Percentiles rank a stretch among this genome's conserved stretches.
These are phyloP conservation scores for Ips typographus DNA, from an alignment of 1,140 invertebrate species.

Conservation along the genomic window DNA sequence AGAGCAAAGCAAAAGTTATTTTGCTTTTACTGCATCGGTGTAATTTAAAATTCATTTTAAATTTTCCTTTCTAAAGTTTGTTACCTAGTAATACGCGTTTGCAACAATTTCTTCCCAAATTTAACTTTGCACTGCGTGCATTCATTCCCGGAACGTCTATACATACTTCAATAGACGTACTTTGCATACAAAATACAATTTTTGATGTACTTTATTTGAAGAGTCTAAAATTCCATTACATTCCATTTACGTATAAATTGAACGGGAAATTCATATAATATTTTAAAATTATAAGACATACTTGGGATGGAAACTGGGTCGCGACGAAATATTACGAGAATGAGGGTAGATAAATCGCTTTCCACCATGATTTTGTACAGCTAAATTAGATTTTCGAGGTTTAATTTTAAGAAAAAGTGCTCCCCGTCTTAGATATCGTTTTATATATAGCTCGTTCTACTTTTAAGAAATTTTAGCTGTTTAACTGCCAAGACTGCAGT, in stretches of 20 bases:
- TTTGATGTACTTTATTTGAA: slow-evolving; percentile 38
- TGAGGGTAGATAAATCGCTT: slow-evolving; percentile 21
- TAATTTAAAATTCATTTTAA: slow-evolving; percentile 39
- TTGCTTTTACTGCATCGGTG: slow-evolving; percentile 35
- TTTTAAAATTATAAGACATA: slow-evolving; percentile 31
- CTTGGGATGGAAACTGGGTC: slow-evolving; percentile 24
- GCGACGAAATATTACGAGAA: slow-evolving; percentile 28
- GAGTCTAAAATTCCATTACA: slow-evolving; percentile 31
- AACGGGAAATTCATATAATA: slow-evolving; percentile 34
- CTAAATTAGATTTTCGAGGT: slow-evolving; percentile 26
- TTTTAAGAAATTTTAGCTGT: not conserved
- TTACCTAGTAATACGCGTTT: slow-evolving; percentile 32
- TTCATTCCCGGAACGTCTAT: slow-evolving; percentile 33
- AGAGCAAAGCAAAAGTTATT: slow-evolving; percentile 36
- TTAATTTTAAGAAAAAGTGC: slow-evolving; percentile 12
- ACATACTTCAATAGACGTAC: slow-evolving; percentile 35
- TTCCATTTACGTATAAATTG: slow-evolving; percentile 36
- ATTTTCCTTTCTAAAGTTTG: slow-evolving; percentile 38
- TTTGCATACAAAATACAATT: slow-evolving; percentile 38
- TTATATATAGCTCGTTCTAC: not conserved
- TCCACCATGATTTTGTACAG: slow-evolving; percentile 25
- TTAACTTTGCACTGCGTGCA: slow-evolving; percentile 30
- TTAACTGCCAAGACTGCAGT: too few species aligned
- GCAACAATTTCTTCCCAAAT: slow-evolving; percentile 37
- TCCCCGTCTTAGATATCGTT: not conserved